A percentile compares a stretch with the other conserved stretches of the same genome.
Conservation (phyloP, 2,888 invertebrate species). For the Perithous albicinctus region DNA sequence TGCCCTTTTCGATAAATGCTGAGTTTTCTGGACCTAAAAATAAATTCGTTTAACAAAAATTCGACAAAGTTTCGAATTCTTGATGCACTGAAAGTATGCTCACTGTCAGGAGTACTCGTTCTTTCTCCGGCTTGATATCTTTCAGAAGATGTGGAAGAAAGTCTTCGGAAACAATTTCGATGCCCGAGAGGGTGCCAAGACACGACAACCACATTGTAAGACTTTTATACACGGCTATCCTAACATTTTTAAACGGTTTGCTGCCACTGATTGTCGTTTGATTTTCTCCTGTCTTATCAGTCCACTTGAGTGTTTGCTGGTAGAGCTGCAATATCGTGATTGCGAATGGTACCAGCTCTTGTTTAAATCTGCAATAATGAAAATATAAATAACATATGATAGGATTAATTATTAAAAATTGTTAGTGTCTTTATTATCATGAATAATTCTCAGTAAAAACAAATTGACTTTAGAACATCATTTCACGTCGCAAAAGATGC, state of each 20-base stretch:
- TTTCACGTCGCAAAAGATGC: too few relatives aligned
- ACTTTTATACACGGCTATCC: conserved; percentile 77
- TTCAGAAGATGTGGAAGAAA: conserved; percentile 75
- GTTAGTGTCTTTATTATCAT: conserved; percentile 8
- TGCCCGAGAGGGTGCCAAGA: conserved; percentile 75
- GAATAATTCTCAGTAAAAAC: conserved; percentile 44
- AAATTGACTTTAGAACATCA: too few relatives aligned
- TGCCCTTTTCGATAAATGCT: conserved; percentile 76
- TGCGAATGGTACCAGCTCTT: conserved; percentile 77
- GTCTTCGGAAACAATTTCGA: conserved; percentile 78
- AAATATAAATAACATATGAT: neutral
- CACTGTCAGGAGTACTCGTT: conserved; percentile 76
- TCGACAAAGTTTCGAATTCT: neutral
- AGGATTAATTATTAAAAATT: conserved; percentile 14
- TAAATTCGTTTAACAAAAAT: neutral
- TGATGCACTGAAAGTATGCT: conserved; percentile 57
- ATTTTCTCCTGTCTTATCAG: conserved; percentile 68
- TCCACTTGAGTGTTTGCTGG: conserved; percentile 79
- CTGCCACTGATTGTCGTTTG: conserved; percentile 71
- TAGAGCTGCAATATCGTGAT: conserved; percentile 77
- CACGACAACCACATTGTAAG: conserved; percentile 77
- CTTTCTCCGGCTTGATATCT: conserved; percentile 77
- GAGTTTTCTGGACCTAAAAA: conserved; percentile 76
- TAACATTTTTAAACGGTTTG: conserved; percentile 75
- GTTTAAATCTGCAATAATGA: conserved; percentile 74